Conservation (phyloP, 2,888 invertebrate genomes). For the Netelia virgata region DNA sequence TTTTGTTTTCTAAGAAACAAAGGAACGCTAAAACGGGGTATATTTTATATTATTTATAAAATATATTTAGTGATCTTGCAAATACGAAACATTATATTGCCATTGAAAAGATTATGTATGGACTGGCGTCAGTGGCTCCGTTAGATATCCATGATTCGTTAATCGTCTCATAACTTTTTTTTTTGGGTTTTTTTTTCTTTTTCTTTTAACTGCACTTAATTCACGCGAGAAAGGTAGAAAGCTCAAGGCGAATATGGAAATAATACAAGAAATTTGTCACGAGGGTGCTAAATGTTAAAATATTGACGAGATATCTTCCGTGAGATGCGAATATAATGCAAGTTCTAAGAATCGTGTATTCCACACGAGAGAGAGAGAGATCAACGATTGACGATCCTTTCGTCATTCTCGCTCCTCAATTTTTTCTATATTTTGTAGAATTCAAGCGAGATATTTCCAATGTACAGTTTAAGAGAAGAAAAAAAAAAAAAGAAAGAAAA, state of each 20-base stretch:
- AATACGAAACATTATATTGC: slow-evolving; percentile 76
- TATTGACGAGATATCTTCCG: slow-evolving; percentile 18
- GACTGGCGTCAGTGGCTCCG: slow-evolving; percentile 75
- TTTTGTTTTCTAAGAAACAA: slow-evolving; percentile 33
- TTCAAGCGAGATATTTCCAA: slow-evolving; percentile 54
- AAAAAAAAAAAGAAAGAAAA: slow-evolving; percentile 31
- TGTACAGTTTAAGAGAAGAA: slow-evolving; percentile 57
- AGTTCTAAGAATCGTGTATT: slow-evolving; percentile 36
- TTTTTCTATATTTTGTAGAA: slow-evolving; percentile 58
- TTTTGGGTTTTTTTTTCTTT: slow-evolving; percentile 32
- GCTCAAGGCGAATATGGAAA: slow-evolving; percentile 44
- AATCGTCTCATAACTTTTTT: not conserved
- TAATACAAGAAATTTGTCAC: slow-evolving; percentile 62
- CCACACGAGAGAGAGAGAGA: slow-evolving; percentile 17
- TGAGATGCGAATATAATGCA: slow-evolving; percentile 18
- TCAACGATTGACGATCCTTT: slow-evolving; percentile 1
- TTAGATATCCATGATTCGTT: slow-evolving; percentile 56
- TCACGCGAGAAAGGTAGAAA: slow-evolving; percentile 16
- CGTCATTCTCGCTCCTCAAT: slow-evolving; percentile 4
- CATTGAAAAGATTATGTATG: slow-evolving; percentile 77
- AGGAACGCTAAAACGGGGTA: slow-evolving; percentile 75
- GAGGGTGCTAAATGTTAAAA: slow-evolving; percentile 53
- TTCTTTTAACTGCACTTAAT: not conserved
- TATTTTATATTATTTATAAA: slow-evolving; percentile 79
- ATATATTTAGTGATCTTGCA: slow-evolving; percentile 72